A percentile compares a stretch with the other conserved stretches of the same genome.
These are phyloP conservation scores for Equus przewalskii DNA, from an alignment of 2,113 vertebrate genomes.

Conservation along the genomic window DNA sequence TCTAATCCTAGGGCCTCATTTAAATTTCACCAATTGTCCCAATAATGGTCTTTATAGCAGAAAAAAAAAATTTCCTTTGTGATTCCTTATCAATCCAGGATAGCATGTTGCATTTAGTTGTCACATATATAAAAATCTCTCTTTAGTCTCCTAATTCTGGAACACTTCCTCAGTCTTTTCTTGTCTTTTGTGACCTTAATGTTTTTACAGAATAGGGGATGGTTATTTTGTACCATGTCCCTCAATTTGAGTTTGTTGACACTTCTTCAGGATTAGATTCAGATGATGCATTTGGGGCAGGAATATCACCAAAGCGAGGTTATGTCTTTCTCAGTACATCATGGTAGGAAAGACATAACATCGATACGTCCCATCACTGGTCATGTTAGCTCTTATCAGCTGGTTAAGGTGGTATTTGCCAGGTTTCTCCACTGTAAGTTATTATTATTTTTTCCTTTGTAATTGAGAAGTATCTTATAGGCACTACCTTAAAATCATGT, in stretches of 20 bases:
- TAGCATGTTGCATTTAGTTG: background rate
- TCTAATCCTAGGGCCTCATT: background rate
- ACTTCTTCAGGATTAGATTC: background rate
- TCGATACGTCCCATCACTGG: background rate
- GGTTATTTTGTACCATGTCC: background rate
- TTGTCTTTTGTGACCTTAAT: background rate
- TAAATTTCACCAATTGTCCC: background rate
- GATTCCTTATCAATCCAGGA: background rate
- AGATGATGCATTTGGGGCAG: background rate
- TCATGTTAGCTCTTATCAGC: background rate
- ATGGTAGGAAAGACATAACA: background rate
- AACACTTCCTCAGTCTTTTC: background rate
- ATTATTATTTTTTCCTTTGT: background rate
- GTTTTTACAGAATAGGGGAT: background rate
- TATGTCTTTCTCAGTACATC: background rate
- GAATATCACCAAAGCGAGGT: background rate
- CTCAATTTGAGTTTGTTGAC: background rate
- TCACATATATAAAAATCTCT: background rate
- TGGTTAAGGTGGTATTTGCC: background rate
- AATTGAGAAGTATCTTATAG: background rate
- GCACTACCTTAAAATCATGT: background rate
- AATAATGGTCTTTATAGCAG: background rate
- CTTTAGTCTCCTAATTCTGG: background rate
- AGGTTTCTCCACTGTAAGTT: background rate
- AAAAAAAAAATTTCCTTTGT: background rate